Evolutionary conservation across 2,797 vertebrate genomes (phyloP), one percentile per base, ranked within the genome.

Genomic region (Cephalopachus bancanus): DNA sequence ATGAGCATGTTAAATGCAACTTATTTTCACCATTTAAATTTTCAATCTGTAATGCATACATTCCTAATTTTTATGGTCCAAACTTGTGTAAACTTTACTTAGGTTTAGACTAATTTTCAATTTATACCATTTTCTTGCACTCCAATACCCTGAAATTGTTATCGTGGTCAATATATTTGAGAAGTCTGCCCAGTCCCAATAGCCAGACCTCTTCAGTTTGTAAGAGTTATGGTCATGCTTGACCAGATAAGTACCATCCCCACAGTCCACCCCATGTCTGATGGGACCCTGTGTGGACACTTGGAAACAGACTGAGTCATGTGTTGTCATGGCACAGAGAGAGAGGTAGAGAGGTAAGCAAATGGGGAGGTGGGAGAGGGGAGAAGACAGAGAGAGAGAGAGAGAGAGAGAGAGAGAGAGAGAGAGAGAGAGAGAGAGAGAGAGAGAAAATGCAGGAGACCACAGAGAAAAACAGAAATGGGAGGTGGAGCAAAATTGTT

Each of bases 11-110:
- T 78, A 94, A 89, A 83, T 86, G 11, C n/a, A 80, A 91, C 51
- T 83, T 83, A 59, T 74, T 94, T 93, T 95, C 53, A 72, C 51
- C 76, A 94, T 55, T 84, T 26, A 26, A 81, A 84, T 86, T 93
- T 87, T 90, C 26, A 85, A 26, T 51, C 24, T 71, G 2, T 81
- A 76, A 85, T 80, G 28, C 5, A 49, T 67, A 53, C 53, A 89
- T 89, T 91, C 33, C 53, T 81, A 76, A 81, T 76, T 97, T 64
- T 9, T 83, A 2, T 79, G 11, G 8, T 78, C 37, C 71, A 90
- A 74, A 55, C 44, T 20, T 55, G 7, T 76, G 15, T 84, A 53
- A 90, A 28, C 85, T 65, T 57, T 60, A 67, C 44, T 94, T 86
- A 91, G 51, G 87, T 93, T 92, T 71, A 80, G 67, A 53, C 10